phyloP scores from a whole-genome alignment of 2,888 invertebrate species.

The Acronicta aceris region DNA sequence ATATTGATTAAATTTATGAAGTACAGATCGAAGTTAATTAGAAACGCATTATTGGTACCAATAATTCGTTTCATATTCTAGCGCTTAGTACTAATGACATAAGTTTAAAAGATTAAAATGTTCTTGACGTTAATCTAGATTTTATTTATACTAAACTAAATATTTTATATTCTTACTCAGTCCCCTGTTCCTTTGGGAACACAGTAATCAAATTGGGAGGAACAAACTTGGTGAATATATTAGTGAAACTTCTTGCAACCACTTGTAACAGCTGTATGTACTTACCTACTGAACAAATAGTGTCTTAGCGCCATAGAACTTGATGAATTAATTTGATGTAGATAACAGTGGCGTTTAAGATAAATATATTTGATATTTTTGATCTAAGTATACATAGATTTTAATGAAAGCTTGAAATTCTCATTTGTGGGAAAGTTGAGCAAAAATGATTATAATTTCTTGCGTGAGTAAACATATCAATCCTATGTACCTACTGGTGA shows the following conservation, averaged over 20 bases:
- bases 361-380: background rate
- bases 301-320: conserved; percentile 23
- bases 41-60: too few species aligned
- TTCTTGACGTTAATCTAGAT: too few species aligned
- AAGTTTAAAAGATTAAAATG: too few species aligned
- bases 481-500: too few species aligned
- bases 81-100: too few species aligned
- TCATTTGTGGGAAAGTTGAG: too few species aligned
- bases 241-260: conserved; percentile 49
- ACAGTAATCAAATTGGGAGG: conserved; percentile 43
- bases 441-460: background rate
- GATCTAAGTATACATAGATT: too few species aligned
- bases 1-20: too few species aligned
- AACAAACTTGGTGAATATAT: conserved; percentile 61
- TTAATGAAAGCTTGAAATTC: too few species aligned
- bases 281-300: conserved; percentile 44
- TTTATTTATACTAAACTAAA: background rate
- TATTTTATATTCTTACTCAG: conserved; percentile 2
- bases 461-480: too few species aligned
- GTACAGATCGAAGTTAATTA: too few species aligned
- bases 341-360: background rate
- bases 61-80: too few species aligned
- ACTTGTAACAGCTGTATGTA: conserved; percentile 46
- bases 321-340: conserved; percentile 25
- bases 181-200: conserved; percentile 11